Evolutionary conservation across 2,888 invertebrate species (phyloP).

Genomic region (Stramonita haemastoma): DNA sequence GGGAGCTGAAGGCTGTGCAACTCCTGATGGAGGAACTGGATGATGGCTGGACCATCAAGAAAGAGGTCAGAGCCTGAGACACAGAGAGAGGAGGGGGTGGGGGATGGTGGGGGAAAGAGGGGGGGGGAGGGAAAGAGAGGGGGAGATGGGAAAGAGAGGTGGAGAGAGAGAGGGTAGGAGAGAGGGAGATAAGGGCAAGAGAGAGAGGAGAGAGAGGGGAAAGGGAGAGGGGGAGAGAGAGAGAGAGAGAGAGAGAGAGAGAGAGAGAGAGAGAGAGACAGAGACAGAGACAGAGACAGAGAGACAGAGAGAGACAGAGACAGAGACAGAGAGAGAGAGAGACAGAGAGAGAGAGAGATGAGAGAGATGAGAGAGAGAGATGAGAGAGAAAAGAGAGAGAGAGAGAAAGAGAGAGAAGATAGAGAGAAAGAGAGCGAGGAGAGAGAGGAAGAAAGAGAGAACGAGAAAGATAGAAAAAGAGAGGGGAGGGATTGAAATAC

Average conservation of each 20-base stretch:
- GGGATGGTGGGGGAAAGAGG: neutral
- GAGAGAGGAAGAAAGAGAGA: no score
- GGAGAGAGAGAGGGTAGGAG: neutral
- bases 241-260: neutral
- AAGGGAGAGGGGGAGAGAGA: neutral
- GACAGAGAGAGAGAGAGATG: neutral
- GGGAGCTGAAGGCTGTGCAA: slow-evolving; percentile 27
- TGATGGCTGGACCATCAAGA: slow-evolving; percentile 14
- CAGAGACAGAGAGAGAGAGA: neutral
- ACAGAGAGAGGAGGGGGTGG: neutral
- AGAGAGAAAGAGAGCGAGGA: no score
- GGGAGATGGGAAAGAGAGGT: neutral
- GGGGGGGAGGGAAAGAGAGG: neutral
- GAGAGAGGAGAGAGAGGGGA: neutral
- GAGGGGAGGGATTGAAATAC: no score
- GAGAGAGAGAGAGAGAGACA: neutral
- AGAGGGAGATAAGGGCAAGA: neutral
- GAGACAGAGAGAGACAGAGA: neutral
- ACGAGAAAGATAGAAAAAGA: no score
- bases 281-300: neutral
- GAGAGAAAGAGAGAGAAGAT: no score
- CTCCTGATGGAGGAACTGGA: slow-evolving; percentile 28
- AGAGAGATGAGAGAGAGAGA: neutral
- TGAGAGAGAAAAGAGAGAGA: neutral
- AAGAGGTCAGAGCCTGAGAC: neutral